phyloP scores from a whole-genome alignment of 2,113 vertebrate species.

The Eidolon helvum region DNA sequence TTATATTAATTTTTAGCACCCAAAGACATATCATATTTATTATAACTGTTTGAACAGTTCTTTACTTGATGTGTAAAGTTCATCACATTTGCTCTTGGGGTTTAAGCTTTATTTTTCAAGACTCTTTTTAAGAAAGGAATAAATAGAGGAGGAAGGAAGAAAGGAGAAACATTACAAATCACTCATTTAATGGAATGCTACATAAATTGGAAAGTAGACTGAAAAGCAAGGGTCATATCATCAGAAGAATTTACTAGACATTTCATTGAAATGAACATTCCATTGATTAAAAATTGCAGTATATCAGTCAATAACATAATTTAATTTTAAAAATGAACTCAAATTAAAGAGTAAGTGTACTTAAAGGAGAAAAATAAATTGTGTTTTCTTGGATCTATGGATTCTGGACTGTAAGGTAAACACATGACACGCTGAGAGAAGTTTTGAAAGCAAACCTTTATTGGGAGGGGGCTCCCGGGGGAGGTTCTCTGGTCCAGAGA shows the following conservation, averaged over 20 bases:
- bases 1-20: background rate
- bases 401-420: too few relatives aligned
- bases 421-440: too few relatives aligned
- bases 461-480: too few relatives aligned
- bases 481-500: too few relatives aligned
- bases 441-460: too few relatives aligned
- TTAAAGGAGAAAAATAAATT: background rate
- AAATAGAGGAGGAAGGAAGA: background rate
- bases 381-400: background rate
- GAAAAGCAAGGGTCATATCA: background rate
- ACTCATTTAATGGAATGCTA: background rate
- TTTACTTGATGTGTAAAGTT: background rate
- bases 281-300: background rate
- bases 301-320: background rate
- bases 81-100: background rate
- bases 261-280: background rate
- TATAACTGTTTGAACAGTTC: background rate
- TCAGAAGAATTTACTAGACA: background rate
- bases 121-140: background rate
- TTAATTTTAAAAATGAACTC: background rate
- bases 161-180: background rate
- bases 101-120: background rate
- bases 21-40: background rate
- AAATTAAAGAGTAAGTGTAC: background rate
- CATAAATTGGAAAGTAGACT: background rate